Evolutionary conservation across 2,797 vertebrate genomes (phyloP).

Genomic region (Smutsia temminckii): DNA sequence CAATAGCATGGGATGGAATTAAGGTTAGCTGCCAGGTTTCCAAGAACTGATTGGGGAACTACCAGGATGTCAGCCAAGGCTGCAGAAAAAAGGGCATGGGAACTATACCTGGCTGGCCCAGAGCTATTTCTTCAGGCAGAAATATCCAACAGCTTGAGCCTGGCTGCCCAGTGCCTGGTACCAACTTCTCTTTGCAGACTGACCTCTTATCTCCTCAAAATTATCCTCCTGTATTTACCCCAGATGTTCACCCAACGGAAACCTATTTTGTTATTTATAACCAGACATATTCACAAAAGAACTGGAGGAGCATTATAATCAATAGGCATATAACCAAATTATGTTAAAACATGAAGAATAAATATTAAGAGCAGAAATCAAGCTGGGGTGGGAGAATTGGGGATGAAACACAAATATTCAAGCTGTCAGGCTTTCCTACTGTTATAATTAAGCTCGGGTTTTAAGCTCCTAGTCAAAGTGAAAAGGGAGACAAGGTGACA

Average conservation of each 20-base stretch:
- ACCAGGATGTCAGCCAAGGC: neutral
- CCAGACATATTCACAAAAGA: neutral
- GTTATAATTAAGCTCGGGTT: neutral
- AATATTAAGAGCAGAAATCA: neutral
- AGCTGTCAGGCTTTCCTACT: neutral
- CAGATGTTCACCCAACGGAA: neutral
- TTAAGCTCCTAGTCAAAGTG: neutral
- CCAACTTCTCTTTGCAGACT: neutral
- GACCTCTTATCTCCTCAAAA: neutral
- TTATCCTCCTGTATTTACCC: neutral
- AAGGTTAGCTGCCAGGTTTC: constrained; percentile 14
- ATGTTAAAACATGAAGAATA: neutral
- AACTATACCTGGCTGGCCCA: neutral
- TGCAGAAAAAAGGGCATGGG: neutral
- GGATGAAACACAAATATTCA: neutral
- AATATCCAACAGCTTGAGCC: neutral
- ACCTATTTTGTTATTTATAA: neutral
- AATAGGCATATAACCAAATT: neutral
- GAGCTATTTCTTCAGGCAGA: neutral
- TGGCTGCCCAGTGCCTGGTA: neutral
- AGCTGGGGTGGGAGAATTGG: neutral
- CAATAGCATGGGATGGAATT: neutral
- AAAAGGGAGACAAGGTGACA: neutral
- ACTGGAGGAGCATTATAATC: neutral
- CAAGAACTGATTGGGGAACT: neutral